Evolutionary conservation across 1,140 invertebrate genomes (phyloP), one percentile per base, ranked within the genome.

Genomic region (Anastrepha ludens): DNA sequence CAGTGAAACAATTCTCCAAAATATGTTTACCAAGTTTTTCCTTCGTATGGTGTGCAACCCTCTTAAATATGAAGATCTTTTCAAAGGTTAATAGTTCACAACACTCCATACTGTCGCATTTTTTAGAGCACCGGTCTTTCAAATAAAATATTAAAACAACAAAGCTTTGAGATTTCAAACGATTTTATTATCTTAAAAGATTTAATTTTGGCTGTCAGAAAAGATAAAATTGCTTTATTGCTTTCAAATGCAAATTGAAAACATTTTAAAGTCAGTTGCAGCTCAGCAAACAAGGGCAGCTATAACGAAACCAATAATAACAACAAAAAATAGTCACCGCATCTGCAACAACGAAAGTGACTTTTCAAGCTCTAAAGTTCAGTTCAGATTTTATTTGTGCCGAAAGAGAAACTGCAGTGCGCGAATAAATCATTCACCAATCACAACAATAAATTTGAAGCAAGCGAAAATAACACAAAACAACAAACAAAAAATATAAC

Each of bases 371-470:
- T 9, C 29, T 67, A 67, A 67, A 67, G 64, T 39, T 67, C 64
- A 67, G 5, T 67, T 67, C 29, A 29, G 11, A 67, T 47, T 74
- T 74, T 47, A 47, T 74, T 17, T 74, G 39, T 15, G 70, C 4
- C 44, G 70, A 50, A 74, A 74, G 13, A 7, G 70, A 7, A 1
- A 44, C 44, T 47, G 17, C 44, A 78, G 47, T n/a, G 20, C 17
- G 47, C n/a, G 74, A 78, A 78, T 78, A 55, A 78, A 78, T 50
- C 74, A 29, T 20, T 50, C 74, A 78, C n/a, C 17, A 78, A 11
- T 78, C 6, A 4, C 6, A 50, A 58, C n/a, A 58, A 81, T 58
- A 81, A 58, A 20, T 81, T 55, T 55, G n/a, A 17, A 20, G 17
- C 2, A 81, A 8, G n/a, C 4, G 9, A 62, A 67, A 4, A 29